Percentiles rank a stretch among this genome's conserved stretches.
Conservation (phyloP, 2,797 vertebrate species). For the Sphenopsis melanotis region DNA sequence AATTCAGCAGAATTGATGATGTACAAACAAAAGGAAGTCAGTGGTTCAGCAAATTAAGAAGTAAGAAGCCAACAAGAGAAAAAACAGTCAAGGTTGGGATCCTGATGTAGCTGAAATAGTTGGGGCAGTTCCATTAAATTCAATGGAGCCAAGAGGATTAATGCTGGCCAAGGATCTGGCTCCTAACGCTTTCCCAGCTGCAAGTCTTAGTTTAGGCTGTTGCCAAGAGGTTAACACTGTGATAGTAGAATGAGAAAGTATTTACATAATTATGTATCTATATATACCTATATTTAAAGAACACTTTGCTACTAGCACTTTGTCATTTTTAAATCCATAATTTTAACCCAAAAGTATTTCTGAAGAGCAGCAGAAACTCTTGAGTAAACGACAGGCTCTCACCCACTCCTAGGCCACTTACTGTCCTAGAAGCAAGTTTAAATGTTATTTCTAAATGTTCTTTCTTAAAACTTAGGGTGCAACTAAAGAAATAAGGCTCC, state of each 20-base stretch:
- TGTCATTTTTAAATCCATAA: conserved; percentile 8
- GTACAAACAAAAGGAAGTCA: conserved; percentile 54
- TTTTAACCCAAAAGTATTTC: conserved; percentile 52
- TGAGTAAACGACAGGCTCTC: conserved; percentile 63
- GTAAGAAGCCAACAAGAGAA: conserved; percentile 38
- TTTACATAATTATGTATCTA: conserved; percentile 6
- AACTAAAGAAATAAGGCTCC: conserved; percentile 70
- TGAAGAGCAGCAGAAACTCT: conserved; percentile 67
- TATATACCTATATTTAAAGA: conserved; percentile 47
- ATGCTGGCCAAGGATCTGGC: neutral
- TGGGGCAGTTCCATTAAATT: neutral
- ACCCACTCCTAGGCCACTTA: conserved; percentile 62
- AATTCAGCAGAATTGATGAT: conserved; percentile 24
- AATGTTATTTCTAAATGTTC: conserved; percentile 61
- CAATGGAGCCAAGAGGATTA: neutral
- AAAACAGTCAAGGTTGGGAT: neutral
- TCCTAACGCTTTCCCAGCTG: conserved; percentile 16
- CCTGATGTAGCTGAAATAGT: neutral
- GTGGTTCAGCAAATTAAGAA: conserved; percentile 44
- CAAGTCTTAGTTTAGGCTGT: conserved; percentile 59
- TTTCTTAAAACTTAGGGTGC: conserved; percentile 60
- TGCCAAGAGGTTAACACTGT: conserved; percentile 73
- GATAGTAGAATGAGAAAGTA: conserved; percentile 64
- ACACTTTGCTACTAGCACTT: conserved; percentile 41
- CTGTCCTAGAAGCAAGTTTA: conserved; percentile 65